These are phyloP conservation scores for Ophioninae sp. DNA, from an alignment of 2,888 invertebrate species.

Conservation along the genomic window DNA sequence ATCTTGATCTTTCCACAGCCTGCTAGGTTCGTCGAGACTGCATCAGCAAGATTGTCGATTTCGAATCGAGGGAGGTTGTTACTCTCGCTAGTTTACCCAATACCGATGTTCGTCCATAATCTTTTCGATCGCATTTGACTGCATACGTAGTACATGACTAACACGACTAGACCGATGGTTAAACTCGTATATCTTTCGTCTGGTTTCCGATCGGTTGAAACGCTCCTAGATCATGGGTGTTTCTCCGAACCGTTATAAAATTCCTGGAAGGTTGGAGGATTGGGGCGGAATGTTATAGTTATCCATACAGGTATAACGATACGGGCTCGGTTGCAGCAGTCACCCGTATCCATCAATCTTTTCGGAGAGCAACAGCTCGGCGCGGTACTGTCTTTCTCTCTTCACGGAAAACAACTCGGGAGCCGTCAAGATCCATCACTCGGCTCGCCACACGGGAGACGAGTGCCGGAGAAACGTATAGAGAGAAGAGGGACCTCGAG, in stretches of 20 bases:
- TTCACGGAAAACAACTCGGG: slow-evolving; percentile 64
- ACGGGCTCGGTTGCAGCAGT: slow-evolving; percentile 11
- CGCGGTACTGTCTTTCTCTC: slow-evolving; percentile 53
- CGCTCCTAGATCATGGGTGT: not conserved
- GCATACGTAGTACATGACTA: no score
- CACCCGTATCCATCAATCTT: slow-evolving; percentile 59
- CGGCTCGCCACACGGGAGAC: slow-evolving; percentile 59
- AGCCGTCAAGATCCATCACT: slow-evolving; percentile 67
- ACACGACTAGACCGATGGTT: no score
- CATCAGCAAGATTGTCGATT: no score
- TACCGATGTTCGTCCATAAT: not conserved
- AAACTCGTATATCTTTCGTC: not conserved
- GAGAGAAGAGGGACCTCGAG: slow-evolving; percentile 51
- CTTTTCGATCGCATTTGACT: not conserved
- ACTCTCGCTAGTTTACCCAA: not conserved
- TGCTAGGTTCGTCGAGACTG: no score
- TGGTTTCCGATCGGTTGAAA: not conserved
- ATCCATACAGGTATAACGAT: slow-evolving; percentile 1
- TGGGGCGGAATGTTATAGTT: not conserved
- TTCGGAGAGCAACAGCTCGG: slow-evolving; percentile 44
- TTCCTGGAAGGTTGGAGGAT: slow-evolving; percentile 1
- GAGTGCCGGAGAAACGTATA: slow-evolving; percentile 39
- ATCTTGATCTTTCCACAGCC: no score
- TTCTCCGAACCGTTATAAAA: slow-evolving; percentile 22
- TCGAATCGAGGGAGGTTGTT: not conserved